phyloP scores from a whole-genome alignment of 2,113 vertebrate genomes.

The Herpetotheres cachinnans region DNA sequence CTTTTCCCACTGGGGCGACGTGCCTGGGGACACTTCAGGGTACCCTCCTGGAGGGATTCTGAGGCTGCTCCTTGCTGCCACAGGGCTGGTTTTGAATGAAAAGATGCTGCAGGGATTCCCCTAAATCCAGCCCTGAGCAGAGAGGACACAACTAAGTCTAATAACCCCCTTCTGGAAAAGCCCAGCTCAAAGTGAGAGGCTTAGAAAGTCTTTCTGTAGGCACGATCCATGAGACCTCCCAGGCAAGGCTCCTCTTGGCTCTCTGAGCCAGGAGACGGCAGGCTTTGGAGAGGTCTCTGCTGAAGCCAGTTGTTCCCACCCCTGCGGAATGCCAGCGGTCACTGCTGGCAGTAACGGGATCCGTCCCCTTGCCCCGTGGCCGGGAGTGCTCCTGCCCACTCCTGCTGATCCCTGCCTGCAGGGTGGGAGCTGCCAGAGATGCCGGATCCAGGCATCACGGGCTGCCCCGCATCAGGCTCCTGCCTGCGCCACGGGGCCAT shows the following conservation, averaged over 20 bases:
- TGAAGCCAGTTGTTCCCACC: not conserved
- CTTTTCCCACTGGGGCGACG: not conserved
- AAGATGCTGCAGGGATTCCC: not conserved
- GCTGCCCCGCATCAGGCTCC: not conserved
- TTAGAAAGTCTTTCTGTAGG: not conserved
- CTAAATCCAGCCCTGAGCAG: not conserved
- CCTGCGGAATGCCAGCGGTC: not conserved
- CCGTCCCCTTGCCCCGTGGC: fast-evolving
- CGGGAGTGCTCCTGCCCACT: not conserved
- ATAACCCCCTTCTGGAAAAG: not conserved
- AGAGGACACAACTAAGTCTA: not conserved
- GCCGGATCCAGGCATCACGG: fast-evolving
- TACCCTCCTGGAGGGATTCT: not conserved
- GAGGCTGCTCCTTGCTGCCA: not conserved
- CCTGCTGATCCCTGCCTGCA: not conserved
- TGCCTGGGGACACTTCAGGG: not conserved
- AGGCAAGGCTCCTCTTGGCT: not conserved
- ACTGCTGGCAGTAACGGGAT: not conserved
- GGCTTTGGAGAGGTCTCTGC: not conserved
- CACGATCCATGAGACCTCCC: not conserved
- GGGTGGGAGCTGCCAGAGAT: not conserved
- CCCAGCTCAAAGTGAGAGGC: not conserved
- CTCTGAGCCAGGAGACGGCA: not conserved
- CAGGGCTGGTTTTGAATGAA: not conserved
- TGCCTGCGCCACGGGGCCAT: fast-evolving